phyloP scores from a whole-genome alignment of 1,140 invertebrate species.

The Maniola jurtina region DNA sequence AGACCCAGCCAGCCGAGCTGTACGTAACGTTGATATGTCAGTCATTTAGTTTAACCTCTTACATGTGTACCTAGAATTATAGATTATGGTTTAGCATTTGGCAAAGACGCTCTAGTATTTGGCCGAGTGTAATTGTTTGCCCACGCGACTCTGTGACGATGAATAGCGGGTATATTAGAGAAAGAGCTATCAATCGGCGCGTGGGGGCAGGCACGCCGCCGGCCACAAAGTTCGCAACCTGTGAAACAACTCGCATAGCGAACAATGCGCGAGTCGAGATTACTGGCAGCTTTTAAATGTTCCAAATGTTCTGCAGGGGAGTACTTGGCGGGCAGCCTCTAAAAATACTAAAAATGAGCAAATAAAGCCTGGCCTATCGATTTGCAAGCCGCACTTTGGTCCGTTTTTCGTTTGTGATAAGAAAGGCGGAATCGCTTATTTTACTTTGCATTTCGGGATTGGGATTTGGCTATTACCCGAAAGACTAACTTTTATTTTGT shows the following conservation, averaged over 20 bases:
- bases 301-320: conserved; percentile 53
- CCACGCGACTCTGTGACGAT: conserved; percentile 18
- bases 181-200: conserved; percentile 39
- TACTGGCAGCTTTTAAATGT: conserved; percentile 57
- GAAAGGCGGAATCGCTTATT: conserved; percentile 20
- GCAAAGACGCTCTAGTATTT: neutral
- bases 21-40: no score
- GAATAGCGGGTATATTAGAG: conserved; percentile 30
- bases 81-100: neutral
- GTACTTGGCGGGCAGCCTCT: conserved; percentile 53
- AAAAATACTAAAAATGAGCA: conserved; percentile 53
- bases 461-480: neutral
- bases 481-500: neutral
- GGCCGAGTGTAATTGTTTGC: conserved; percentile 2
- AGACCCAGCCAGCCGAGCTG: no score
- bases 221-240: conserved; percentile 57
- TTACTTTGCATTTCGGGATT: neutral
- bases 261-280: conserved; percentile 58
- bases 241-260: conserved; percentile 53
- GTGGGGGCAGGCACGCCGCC: conserved; percentile 39
- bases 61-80: no score
- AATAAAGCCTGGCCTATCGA: conserved; percentile 55
- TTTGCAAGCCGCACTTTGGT: conserved; percentile 49
- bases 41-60: no score
- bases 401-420: conserved; percentile 49